Percentiles rank a stretch among this genome's conserved stretches.
These are phyloP conservation scores for Oriolus oriolus DNA, from an alignment of 2,113 vertebrate genomes.

Conservation along the genomic window DNA sequence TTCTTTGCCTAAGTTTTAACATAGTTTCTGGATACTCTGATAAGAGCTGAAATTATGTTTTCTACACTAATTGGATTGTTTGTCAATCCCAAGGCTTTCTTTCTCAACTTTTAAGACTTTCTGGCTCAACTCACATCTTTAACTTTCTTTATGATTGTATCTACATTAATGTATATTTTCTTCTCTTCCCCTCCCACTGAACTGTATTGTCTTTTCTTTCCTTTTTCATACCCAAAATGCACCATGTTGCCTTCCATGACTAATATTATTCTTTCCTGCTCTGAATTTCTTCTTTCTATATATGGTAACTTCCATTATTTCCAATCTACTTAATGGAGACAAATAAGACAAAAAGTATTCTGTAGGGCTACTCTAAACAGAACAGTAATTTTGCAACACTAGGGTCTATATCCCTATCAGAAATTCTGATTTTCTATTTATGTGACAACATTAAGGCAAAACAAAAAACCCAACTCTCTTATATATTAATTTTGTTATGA, in stretches of 20 bases:
- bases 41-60: not conserved
- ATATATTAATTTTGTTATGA: not conserved
- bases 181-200: not conserved
- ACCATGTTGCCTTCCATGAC: not conserved
- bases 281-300: not conserved
- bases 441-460: not conserved
- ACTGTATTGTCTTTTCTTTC: not conserved
- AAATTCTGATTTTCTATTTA: not conserved
- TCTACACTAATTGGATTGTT: not conserved
- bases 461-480: rapidly evolving
- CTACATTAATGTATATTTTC: not conserved
- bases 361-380: not conserved
- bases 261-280: not conserved
- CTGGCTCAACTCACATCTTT: not conserved
- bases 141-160: not conserved
- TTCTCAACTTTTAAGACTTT: not conserved
- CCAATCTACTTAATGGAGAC: not conserved
- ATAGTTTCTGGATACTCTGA: not conserved
- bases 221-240: not conserved
- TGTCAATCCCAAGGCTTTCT: not conserved
- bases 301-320: not conserved
- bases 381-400: not conserved
- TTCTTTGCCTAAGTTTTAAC: not conserved
- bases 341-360: not conserved
- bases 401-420: not conserved